A percentile compares a stretch with the other conserved stretches of the same genome.
Conservation (phyloP, 2,888 invertebrate genomes). For the Aleiodes alternator region DNA sequence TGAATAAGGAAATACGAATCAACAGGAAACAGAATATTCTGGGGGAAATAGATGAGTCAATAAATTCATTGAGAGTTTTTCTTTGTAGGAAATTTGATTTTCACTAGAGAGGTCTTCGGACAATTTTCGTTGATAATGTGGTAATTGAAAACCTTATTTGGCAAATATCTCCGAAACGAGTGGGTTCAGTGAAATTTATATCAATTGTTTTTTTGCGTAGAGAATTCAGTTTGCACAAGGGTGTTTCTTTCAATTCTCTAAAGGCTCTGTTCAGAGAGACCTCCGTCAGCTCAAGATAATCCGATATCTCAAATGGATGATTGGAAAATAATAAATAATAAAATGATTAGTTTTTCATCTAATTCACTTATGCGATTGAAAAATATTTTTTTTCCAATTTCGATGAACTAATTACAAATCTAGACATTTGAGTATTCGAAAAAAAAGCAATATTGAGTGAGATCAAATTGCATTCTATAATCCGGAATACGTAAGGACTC, state of each 20-base stretch:
- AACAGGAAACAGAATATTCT: not conserved
- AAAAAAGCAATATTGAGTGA: not conserved
- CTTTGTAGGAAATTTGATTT: not conserved
- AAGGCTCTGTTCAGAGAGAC: no score
- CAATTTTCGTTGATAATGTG: not conserved
- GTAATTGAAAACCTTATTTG: not conserved
- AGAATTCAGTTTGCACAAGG: not conserved
- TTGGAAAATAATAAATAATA: no score
- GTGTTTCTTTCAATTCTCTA: no score
- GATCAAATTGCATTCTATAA: not conserved
- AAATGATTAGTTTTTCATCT: no score
- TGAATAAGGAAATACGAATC: not conserved
- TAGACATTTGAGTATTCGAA: not conserved
- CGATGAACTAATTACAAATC: no score
- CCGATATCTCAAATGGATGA: no score
- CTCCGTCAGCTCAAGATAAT: no score
- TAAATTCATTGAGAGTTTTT: no score
- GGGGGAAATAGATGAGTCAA: not conserved
- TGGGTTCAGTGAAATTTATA: not conserved
- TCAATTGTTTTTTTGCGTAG: not conserved
- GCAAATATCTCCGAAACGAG: not conserved
- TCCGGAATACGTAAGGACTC: conserved; percentile 15
- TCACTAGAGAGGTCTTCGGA: no score
- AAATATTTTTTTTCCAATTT: no score
- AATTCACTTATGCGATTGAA: no score